A percentile compares a stretch with the other conserved stretches of the same genome.
Evolutionary conservation across 2,888 invertebrate genomes (phyloP).

Genomic region (Conomelus anceps): DNA sequence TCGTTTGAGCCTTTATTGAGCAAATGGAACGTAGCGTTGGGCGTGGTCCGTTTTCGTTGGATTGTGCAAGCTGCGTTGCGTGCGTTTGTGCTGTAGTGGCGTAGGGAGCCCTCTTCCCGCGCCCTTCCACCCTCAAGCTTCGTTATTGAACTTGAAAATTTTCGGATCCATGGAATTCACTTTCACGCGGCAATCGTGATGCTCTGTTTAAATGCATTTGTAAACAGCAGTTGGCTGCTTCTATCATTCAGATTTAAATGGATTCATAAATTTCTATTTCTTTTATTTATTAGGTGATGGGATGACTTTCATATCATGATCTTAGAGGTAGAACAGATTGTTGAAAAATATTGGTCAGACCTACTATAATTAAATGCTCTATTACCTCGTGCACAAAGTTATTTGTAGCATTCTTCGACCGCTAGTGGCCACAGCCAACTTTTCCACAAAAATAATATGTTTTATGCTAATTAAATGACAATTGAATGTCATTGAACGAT

Average conservation of each 20-base stretch:
- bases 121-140: neutral
- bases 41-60: neutral
- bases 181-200: neutral
- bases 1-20: neutral
- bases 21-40: neutral
- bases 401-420: too few species aligned
- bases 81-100: neutral
- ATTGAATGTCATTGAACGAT: too few species aligned
- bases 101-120: neutral
- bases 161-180: neutral
- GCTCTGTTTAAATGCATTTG: neutral
- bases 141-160: neutral
- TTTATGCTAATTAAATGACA: too few species aligned
- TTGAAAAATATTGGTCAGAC: too few species aligned
- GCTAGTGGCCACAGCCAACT: too few species aligned
- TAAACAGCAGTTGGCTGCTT: neutral
- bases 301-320: neutral
- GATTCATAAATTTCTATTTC: neutral
- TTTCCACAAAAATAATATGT: too few species aligned
- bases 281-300: neutral
- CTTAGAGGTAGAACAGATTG: too few species aligned
- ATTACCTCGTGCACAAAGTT: too few species aligned
- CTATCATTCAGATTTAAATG: neutral
- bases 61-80: neutral
- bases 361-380: too few species aligned